These are phyloP conservation scores for Callochromis pleurospilus DNA, from an alignment of 2,113 vertebrate species.

Conservation along the genomic window DNA sequence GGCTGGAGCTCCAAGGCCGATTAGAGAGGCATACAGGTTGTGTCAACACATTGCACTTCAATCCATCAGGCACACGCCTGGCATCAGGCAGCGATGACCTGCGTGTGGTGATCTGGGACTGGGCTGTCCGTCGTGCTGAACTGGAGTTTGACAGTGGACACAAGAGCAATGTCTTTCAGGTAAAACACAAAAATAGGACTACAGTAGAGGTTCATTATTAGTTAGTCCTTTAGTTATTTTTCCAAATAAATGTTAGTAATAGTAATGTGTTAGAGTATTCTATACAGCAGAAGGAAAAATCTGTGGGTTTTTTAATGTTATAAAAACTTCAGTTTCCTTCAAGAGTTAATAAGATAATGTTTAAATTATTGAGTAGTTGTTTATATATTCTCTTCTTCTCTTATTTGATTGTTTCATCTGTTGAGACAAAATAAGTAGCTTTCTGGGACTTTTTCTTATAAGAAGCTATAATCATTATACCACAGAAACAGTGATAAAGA, in stretches of 20 bases:
- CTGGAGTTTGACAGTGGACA: conserved; percentile 95
- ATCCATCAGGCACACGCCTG: conserved; percentile 88
- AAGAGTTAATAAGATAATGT: not conserved
- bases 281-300: not conserved
- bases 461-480: not conserved
- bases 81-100: conserved; percentile 95
- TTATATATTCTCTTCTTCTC: not conserved
- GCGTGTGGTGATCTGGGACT: conserved; percentile 93
- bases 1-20: conserved; percentile 85
- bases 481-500: not conserved
- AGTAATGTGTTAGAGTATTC: not conserved
- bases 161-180: conserved; percentile 98
- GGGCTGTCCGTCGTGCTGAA: conserved; percentile 80
- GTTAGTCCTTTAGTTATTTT: not conserved
- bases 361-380: not conserved
- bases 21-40: conserved; percentile 90
- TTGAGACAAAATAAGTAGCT: not conserved
- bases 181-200: conserved; percentile 24
- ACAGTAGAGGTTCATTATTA: not conserved
- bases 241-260: not conserved
- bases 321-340: not conserved
- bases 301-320: not conserved
- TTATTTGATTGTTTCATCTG: not conserved
- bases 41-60: conserved; percentile 98
- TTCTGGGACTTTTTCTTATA: not conserved